Percentiles rank a stretch among this genome's conserved stretches.
These are phyloP conservation scores for Tachuris rubrigastra DNA, from an alignment of 2,113 vertebrate species.

Conservation along the genomic window DNA sequence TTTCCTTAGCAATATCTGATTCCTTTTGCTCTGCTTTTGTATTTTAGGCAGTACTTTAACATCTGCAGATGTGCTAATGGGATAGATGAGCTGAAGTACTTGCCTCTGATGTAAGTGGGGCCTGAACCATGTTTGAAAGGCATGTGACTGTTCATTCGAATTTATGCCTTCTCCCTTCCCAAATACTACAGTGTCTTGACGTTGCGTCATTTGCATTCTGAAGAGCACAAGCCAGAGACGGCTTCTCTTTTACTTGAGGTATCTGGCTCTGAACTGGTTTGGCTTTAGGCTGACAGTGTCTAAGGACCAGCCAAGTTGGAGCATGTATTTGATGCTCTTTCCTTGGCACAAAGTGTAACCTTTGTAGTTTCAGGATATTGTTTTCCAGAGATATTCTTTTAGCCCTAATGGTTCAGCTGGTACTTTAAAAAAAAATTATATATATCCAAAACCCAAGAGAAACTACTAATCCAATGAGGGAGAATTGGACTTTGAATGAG, in stretches of 20 bases:
- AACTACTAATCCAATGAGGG: not conserved
- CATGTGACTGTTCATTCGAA: not conserved
- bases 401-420: not conserved
- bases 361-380: not conserved
- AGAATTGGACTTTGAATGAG: not conserved
- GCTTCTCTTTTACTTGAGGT: not conserved
- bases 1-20: not conserved
- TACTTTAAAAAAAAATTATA: not conserved
- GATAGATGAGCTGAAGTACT: not conserved
- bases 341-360: not conserved
- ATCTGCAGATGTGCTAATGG: not conserved
- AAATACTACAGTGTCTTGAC: not conserved
- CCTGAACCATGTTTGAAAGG: not conserved
- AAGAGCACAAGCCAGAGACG: not conserved
- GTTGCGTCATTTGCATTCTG: not conserved
- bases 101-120: not conserved
- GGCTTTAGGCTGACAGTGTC: not conserved
- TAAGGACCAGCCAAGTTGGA: not conserved
- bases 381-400: not conserved
- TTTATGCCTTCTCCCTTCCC: not conserved
- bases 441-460: not conserved
- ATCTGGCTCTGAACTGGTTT: not conserved
- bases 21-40: not conserved
- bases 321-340: not conserved
- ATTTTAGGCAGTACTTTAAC: not conserved